Evolutionary conservation across 2,113 vertebrate genomes (phyloP).

Genomic region (Rousettus leschenaultii): DNA sequence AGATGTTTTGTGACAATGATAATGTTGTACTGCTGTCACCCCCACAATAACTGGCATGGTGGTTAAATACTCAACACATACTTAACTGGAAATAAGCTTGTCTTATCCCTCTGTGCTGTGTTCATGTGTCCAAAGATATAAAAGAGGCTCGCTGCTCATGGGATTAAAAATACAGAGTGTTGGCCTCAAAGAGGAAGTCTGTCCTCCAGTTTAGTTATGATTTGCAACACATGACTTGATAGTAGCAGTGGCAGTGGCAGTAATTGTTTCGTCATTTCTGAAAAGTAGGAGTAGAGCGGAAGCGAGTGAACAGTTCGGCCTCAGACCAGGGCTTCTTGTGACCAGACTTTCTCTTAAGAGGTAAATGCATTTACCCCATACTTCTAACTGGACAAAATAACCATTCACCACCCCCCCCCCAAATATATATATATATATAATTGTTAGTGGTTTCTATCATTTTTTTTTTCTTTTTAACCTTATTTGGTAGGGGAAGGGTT

Average conservation of each 20-base stretch:
- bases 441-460: background rate
- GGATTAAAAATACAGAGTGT: background rate
- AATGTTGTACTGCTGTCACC: background rate
- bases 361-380: constrained; percentile 29
- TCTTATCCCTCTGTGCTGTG: background rate
- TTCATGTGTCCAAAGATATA: background rate
- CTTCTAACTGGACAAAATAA: constrained; percentile 4
- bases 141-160: background rate
- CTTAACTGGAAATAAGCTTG: background rate
- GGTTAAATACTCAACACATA: background rate
- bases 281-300: background rate
- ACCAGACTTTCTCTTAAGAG: constrained; percentile 38
- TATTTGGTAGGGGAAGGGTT: background rate
- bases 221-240: background rate
- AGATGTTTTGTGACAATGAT: background rate
- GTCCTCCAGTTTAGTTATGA: background rate
- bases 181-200: constrained; percentile 54
- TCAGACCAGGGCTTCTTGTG: background rate
- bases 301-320: background rate
- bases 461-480: background rate
- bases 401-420: background rate
- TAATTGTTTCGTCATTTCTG: constrained; percentile 46
- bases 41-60: background rate
- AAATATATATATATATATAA: too few relatives aligned
- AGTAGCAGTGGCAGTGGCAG: background rate